phyloP scores from a whole-genome alignment of 2,888 invertebrate species.

The Cataglyphis cursor region DNA sequence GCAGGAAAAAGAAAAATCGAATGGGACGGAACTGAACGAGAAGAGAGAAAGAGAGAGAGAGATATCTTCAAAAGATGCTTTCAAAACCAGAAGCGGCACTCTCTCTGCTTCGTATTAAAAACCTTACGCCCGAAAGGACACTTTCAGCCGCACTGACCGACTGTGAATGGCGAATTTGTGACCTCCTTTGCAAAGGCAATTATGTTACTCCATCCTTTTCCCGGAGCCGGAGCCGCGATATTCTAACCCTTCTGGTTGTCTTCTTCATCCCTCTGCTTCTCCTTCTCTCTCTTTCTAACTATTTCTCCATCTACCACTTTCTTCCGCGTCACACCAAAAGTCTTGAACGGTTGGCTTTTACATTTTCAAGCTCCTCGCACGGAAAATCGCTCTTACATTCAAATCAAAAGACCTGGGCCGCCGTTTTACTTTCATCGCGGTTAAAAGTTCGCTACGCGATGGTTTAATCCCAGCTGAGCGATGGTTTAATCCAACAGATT shows the following conservation, averaged over 20 bases:
- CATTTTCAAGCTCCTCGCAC: slow-evolving; percentile 77
- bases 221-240: slow-evolving; percentile 29
- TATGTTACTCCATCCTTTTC: slow-evolving; percentile 69
- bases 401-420: slow-evolving; percentile 75
- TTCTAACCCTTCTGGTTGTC: slow-evolving; percentile 39
- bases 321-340: slow-evolving; percentile 51
- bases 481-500: slow-evolving; percentile 34
- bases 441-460: slow-evolving; percentile 69
- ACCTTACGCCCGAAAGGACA: slow-evolving; percentile 77
- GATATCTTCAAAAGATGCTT: slow-evolving; percentile 71
- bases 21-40: slow-evolving; percentile 45
- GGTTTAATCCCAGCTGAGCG: slow-evolving; percentile 66
- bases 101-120: slow-evolving; percentile 80
- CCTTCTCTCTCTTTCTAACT: not conserved
- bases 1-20: slow-evolving; percentile 60
- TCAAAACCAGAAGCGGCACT: slow-evolving; percentile 81
- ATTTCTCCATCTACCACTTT: slow-evolving; percentile 25
- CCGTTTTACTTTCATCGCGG: slow-evolving; percentile 58
- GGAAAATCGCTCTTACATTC: slow-evolving; percentile 81
- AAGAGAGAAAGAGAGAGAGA: not conserved
- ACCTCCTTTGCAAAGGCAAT: slow-evolving; percentile 77
- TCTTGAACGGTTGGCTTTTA: slow-evolving; percentile 74
- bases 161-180: slow-evolving; percentile 78
- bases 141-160: slow-evolving; percentile 77
- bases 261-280: slow-evolving; percentile 25